A percentile compares a stretch with the other conserved stretches of the same genome.
Evolutionary conservation across 2,888 invertebrate species (phyloP).

Genomic region (Flabesymbios commensalis): DNA sequence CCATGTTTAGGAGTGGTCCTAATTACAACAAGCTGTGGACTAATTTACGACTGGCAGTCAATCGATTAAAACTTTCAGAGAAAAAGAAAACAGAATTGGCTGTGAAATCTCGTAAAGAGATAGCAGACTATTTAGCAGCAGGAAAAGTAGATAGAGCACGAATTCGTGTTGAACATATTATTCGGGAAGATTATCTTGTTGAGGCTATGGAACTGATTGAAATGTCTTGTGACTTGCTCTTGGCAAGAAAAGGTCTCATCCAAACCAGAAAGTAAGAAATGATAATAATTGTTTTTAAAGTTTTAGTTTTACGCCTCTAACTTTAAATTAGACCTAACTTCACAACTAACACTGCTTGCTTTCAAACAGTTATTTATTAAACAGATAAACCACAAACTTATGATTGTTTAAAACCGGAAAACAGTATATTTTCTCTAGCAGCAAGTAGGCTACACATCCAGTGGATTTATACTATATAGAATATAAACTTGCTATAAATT

Average conservation of each 20-base stretch:
- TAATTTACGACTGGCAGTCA: conserved; percentile 79
- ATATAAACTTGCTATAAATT: no score
- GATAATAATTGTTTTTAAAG: background rate
- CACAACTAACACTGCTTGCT: background rate
- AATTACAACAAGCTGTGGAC: conserved; percentile 81
- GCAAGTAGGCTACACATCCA: no score
- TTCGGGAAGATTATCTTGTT: conserved; percentile 97
- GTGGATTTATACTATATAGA: no score
- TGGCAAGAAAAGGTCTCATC: conserved; percentile 94
- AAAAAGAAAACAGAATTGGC: conserved; percentile 93
- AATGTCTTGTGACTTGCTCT: conserved; percentile 96
- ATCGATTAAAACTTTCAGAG: conserved; percentile 88
- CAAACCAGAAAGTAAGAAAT: conserved; percentile 62
- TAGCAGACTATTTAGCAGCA: conserved; percentile 79
- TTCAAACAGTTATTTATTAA: background rate
- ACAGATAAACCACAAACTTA: no score
- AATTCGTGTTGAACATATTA: conserved; percentile 97
- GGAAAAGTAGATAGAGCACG: conserved; percentile 74
- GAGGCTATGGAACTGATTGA: conserved; percentile 99
- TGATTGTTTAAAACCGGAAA: no score
- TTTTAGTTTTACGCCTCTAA: background rate
- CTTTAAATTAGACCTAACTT: background rate
- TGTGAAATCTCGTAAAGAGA: conserved; percentile 94
- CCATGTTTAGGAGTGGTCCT: conserved; percentile 35
- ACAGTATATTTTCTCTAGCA: no score